These are phyloP conservation scores for Antrozous pallidus DNA, from an alignment of 2,797 vertebrate species.

Conservation along the genomic window DNA sequence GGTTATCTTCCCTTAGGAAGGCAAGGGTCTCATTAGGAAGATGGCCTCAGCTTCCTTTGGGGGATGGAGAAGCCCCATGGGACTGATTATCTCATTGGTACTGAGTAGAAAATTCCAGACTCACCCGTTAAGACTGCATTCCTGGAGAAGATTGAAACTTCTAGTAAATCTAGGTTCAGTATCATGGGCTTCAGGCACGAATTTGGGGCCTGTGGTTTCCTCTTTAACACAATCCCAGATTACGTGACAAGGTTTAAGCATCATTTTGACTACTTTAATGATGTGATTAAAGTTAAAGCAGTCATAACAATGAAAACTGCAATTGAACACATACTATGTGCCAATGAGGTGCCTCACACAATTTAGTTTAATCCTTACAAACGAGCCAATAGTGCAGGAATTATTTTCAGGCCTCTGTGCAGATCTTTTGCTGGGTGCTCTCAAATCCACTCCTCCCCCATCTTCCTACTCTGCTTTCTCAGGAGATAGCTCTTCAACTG, in stretches of 20 bases:
- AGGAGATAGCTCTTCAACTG: background rate
- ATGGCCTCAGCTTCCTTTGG: background rate
- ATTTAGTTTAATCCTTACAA: background rate
- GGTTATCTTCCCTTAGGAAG: background rate
- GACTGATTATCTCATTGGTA: background rate
- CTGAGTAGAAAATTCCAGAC: background rate
- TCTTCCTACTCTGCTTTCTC: background rate
- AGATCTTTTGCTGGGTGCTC: background rate
- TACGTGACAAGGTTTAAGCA: background rate
- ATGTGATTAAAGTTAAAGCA: background rate
- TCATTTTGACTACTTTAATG: background rate
- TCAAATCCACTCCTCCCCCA: background rate
- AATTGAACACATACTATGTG: background rate
- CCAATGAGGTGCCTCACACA: background rate
- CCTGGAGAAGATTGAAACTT: background rate
- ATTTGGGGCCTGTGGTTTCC: background rate
- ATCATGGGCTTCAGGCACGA: too few relatives aligned
- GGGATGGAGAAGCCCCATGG: too few relatives aligned
- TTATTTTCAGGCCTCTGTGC: background rate
- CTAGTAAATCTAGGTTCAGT: background rate
- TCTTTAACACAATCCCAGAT: background rate
- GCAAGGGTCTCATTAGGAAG: background rate
- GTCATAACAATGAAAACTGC: background rate
- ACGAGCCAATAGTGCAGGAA: rapidly evolving
- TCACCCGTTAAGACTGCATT: background rate